Evolutionary conservation across 2,888 invertebrate species (phyloP).

Genomic region (Gisinianus flammeolus): DNA sequence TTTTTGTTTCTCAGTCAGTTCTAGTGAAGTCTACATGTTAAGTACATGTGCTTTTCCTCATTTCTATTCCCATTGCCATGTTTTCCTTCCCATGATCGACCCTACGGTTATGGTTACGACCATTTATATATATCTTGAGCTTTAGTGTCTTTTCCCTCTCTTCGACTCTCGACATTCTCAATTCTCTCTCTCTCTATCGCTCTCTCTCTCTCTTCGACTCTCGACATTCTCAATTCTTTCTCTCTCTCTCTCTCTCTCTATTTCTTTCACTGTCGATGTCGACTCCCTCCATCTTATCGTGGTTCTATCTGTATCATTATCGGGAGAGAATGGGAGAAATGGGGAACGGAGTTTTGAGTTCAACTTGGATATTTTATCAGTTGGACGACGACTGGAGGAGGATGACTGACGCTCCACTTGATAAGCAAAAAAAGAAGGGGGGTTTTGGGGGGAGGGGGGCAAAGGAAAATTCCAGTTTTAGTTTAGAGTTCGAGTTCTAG

Average conservation of each 20-base stretch:
- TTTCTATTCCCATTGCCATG: not conserved
- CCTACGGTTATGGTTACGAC: not conserved
- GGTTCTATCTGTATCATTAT: not conserved
- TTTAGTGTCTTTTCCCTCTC: not conserved
- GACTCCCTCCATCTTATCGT: not conserved
- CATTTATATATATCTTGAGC: not conserved
- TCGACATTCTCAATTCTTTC: not conserved
- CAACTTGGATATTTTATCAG: too few relatives aligned
- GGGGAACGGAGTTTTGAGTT: too few relatives aligned
- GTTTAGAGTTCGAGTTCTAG: not conserved
- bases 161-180: not conserved
- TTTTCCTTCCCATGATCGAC: not conserved
- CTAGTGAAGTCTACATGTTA: not conserved
- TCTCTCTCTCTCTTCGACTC: not conserved
- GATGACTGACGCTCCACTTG: conserved; percentile 33
- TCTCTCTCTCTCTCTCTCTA: not conserved
- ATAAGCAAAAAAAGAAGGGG: conserved; percentile 23
- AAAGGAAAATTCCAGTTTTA: not conserved
- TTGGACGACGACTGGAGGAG: not conserved
- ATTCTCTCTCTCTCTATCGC: not conserved
- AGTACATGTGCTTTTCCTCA: not conserved
- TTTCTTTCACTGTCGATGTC: too few relatives aligned
- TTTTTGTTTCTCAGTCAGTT: not conserved
- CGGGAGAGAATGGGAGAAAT: not conserved
- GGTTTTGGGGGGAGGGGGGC: not conserved